These are phyloP conservation scores for Butastur rufipennis DNA, from an alignment of 2,113 vertebrate genomes.

Conservation along the genomic window DNA sequence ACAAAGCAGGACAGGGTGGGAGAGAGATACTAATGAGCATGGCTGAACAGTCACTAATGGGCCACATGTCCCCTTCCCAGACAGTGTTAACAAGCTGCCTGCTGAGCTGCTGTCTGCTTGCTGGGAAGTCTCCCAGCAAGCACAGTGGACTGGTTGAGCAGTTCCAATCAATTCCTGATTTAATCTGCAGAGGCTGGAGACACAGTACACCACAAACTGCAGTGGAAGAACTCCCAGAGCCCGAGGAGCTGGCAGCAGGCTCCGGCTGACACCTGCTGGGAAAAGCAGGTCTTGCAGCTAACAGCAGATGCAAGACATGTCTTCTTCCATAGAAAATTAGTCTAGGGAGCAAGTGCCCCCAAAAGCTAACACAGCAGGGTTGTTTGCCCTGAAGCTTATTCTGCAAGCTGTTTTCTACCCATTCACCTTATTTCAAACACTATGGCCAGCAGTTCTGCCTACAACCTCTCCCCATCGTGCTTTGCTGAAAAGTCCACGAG, in stretches of 20 bases:
- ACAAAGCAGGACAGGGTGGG: too few species aligned
- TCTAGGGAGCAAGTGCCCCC: not conserved
- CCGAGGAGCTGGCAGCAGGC: not conserved
- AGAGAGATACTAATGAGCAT: fast-evolving
- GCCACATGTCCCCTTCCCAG: too few species aligned
- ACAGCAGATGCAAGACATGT: fast-evolving
- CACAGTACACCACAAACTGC: too few species aligned
- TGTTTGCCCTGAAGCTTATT: not conserved
- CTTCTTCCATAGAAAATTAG: fast-evolving
- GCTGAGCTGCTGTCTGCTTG: not conserved
- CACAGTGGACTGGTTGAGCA: not conserved
- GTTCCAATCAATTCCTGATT: not conserved
- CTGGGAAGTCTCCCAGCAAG: not conserved
- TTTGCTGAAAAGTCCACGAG: not conserved
- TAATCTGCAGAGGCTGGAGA: not conserved
- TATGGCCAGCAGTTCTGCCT: not conserved
- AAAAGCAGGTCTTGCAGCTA: not conserved
- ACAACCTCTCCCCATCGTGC: fast-evolving
- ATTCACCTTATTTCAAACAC: not conserved
- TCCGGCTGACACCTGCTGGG: not conserved
- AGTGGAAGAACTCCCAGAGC: too few species aligned
- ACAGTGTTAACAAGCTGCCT: not conserved
- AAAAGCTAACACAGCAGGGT: not conserved
- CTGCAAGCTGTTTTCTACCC: not conserved
- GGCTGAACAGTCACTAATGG: not conserved